These are phyloP conservation scores for Pomacea canaliculata DNA, from an alignment of 2,888 invertebrate genomes.

Conservation along the genomic window DNA sequence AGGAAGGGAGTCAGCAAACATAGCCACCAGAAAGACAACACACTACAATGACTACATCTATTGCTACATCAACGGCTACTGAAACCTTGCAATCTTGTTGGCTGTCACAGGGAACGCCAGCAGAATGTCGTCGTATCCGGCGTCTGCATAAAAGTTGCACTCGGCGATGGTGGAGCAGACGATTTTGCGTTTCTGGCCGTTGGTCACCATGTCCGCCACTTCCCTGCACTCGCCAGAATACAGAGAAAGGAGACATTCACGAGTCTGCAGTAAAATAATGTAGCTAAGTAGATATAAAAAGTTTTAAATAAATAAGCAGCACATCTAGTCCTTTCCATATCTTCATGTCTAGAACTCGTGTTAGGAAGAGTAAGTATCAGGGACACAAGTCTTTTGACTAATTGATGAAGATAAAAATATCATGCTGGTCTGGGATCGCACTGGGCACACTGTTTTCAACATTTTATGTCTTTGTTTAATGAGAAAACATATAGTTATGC, in stretches of 20 bases:
- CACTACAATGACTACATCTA: too few species aligned
- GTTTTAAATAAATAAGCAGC: neutral
- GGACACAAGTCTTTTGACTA: too few species aligned
- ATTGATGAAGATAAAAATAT: too few species aligned
- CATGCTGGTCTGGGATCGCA: too few species aligned
- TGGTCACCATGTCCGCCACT: conserved; percentile 61
- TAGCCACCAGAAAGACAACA: too few species aligned
- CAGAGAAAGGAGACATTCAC: neutral
- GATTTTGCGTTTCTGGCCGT: conserved; percentile 60
- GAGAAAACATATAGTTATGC: neutral
- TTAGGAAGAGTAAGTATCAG: too few species aligned
- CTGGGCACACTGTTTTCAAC: too few species aligned
- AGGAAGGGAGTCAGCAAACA: too few species aligned
- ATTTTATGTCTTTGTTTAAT: too few species aligned
- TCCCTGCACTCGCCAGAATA: conserved; percentile 51
- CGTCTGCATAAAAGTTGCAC: conserved; percentile 64
- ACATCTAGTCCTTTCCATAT: too few species aligned
- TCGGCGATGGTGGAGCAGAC: conserved; percentile 67
- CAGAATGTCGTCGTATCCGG: conserved; percentile 69
- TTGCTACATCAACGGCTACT: too few species aligned
- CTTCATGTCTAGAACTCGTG: too few species aligned
- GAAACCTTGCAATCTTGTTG: conserved; percentile 54
- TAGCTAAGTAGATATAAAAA: neutral
- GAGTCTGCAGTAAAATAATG: neutral
- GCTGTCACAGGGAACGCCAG: conserved; percentile 60